Evolutionary conservation across 2,113 vertebrate genomes (phyloP), one percentile per base, ranked within the genome.

Genomic region (Semnornis frantzii): DNA sequence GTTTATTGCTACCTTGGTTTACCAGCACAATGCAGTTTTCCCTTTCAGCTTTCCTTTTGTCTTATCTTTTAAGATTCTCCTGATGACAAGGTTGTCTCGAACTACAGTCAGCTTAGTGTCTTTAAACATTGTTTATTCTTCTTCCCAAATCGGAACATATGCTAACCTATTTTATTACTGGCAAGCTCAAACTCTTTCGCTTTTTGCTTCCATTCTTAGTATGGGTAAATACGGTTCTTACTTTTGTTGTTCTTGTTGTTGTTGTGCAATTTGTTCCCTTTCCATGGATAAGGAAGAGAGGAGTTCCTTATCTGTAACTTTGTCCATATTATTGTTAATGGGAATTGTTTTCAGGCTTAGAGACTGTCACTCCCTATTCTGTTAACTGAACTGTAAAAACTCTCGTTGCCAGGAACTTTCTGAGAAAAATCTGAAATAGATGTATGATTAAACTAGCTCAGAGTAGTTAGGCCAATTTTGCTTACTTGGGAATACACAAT

Each of bases 111-210:
- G 50, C 16, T 93, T 50, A 80, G 20, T 63, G 37, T 60, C 72
- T 93, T 94, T 83, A 93, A 94, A 72, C 93, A 85, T 77, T 82
- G 82, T 89, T 87, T 77, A 31, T 57, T 87, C 8, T 78, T 68
- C 57, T 88, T 85, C 48, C 82, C 31, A 64, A 77, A 90, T 77
- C 15, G 64, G 69, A 69, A 83, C 57, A 65, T 68, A 71, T 12
- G 37, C 64, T 94, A 91, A 81, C 65, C 65, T 74, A 68, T 60
- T 87, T 90, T 85, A 91, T 88, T 60, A 39, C 28, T 62, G 90
- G 57, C 25, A 85, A 63, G 69, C 57, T 85, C 42, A 74, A 82
- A 71, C 28, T n/a, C 57, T 48, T 72, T 70, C 65, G 23, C 78
- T 55, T 84, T 74, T 50, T 71, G 25, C 52, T 80, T 90, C 57